phyloP scores from a whole-genome alignment of 2,797 vertebrate species.

The Centropyge bicolor region DNA sequence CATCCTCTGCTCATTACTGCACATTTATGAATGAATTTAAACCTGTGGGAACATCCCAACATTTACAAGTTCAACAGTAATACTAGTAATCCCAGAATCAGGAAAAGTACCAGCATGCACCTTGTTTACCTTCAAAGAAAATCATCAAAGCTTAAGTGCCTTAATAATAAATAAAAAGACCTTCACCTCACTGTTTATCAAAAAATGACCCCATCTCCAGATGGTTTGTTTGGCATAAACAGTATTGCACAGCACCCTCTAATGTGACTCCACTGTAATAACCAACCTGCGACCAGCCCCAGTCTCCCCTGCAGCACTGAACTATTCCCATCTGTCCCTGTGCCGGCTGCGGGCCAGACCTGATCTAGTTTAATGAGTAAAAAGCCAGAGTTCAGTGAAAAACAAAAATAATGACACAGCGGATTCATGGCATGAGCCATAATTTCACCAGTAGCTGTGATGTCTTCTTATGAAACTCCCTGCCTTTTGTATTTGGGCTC shows the following conservation, averaged over 20 bases:
- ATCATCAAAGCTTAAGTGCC: constrained; percentile 12
- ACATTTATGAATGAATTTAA: neutral
- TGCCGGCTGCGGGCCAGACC: constrained; percentile 45
- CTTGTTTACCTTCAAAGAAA: constrained; percentile 20
- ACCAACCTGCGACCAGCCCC: constrained; percentile 45
- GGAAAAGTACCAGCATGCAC: constrained; percentile 9
- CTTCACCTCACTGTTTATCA: constrained; percentile 39
- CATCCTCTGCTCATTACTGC: neutral
- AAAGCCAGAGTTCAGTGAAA: constrained; percentile 64
- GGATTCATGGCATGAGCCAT: constrained; percentile 29
- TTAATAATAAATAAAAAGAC: constrained; percentile 26
- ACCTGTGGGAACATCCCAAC: neutral
- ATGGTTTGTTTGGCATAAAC: constrained; percentile 52
- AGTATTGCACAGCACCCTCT: constrained; percentile 57
- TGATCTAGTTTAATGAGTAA: constrained; percentile 59
- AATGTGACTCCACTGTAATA: constrained; percentile 61
- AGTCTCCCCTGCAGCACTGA: constrained; percentile 40
- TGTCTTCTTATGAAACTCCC: constrained; percentile 9
- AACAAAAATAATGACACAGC: constrained; percentile 56
- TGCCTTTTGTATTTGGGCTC: constrained; percentile 23
- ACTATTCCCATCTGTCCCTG: constrained; percentile 50
- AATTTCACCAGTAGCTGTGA: constrained; percentile 49
- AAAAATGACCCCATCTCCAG: constrained; percentile 55
- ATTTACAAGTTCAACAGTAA: neutral
- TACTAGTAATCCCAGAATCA: constrained; percentile 3